Evolutionary conservation across 1,140 invertebrate species (phyloP).

Genomic region (Ephestia elutella): DNA sequence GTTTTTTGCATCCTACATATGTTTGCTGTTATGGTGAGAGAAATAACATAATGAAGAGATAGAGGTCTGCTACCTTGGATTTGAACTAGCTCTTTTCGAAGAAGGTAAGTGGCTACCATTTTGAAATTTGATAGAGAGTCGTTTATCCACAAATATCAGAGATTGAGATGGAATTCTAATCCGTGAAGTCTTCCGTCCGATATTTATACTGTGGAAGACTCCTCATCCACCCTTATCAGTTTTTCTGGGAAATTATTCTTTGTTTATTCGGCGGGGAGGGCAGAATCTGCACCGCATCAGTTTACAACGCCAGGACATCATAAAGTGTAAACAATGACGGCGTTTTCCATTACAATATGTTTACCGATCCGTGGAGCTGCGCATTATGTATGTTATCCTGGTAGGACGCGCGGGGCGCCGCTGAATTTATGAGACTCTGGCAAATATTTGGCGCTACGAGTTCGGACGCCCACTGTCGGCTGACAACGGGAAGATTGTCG

Average conservation of each 20-base stretch:
- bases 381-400: conserved; percentile 73
- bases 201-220: no score
- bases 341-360: conserved; percentile 75
- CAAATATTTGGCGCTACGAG: conserved; percentile 69
- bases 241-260: conserved; percentile 9
- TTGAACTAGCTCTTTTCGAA: no score
- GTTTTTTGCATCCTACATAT: no score
- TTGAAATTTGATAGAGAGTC: no score
- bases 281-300: conserved; percentile 48
- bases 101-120: no score
- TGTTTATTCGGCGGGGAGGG: conserved; percentile 19
- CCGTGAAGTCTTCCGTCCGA: no score
- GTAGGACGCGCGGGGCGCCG: conserved; percentile 51
- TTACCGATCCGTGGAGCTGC: conserved; percentile 67
- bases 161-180: no score
- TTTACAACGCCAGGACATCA: conserved; percentile 66
- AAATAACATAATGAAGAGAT: no score
- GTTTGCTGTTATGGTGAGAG: no score
- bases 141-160: no score
- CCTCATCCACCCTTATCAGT: conserved; percentile 6
- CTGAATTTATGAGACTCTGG: conserved; percentile 68
- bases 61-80: no score
- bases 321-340: conserved; percentile 71
- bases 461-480: conserved; percentile 54
- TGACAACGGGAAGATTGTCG: conserved; percentile 68